These are phyloP conservation scores for Catostylus mosaicus DNA, from an alignment of 30 jellyfish, hydroid and myxozoan genomes.

Conservation along the genomic window DNA sequence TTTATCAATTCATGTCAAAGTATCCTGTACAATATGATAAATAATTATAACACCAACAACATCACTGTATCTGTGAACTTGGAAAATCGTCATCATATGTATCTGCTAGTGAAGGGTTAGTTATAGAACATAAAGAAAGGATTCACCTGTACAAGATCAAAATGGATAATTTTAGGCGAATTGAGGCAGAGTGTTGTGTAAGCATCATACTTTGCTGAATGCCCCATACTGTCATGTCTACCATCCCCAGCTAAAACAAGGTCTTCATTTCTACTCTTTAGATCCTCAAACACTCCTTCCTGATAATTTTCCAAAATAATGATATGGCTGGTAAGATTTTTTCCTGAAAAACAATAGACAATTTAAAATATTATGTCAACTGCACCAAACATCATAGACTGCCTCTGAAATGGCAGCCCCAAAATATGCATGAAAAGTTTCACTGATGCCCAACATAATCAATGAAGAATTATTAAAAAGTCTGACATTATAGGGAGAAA, in stretches of 20 bases:
- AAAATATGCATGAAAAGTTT: too few species aligned
- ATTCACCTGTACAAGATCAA: slow-evolving; percentile 43
- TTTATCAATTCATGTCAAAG: not conserved
- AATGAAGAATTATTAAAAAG: not conserved
- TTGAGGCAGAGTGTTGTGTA: slow-evolving; percentile 33
- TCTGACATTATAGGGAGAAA: not conserved
- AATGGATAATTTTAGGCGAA: slow-evolving; percentile 19
- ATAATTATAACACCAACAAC: not conserved
- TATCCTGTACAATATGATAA: not conserved
- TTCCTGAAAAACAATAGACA: not conserved
- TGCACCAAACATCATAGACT: not conserved
- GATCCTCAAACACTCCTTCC: not conserved
- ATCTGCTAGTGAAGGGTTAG: too few species aligned
- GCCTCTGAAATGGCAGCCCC: too few species aligned
- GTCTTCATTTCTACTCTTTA: slow-evolving; percentile 1
- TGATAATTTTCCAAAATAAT: slow-evolving; percentile 13
- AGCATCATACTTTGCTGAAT: slow-evolving; percentile 48
- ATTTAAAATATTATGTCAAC: not conserved
- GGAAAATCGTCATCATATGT: not conserved
- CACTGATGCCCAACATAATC: slow-evolving; percentile 1
- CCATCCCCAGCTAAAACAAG: slow-evolving; percentile 52
- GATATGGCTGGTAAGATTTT: slow-evolving; percentile 31
- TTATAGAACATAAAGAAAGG: not conserved
- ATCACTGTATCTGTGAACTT: not conserved
- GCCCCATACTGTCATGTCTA: slow-evolving; percentile 46